Base-by-base conservation (phyloP, 2,797 vertebrate species). In the Pseudopleuronectes americanus region DNA sequence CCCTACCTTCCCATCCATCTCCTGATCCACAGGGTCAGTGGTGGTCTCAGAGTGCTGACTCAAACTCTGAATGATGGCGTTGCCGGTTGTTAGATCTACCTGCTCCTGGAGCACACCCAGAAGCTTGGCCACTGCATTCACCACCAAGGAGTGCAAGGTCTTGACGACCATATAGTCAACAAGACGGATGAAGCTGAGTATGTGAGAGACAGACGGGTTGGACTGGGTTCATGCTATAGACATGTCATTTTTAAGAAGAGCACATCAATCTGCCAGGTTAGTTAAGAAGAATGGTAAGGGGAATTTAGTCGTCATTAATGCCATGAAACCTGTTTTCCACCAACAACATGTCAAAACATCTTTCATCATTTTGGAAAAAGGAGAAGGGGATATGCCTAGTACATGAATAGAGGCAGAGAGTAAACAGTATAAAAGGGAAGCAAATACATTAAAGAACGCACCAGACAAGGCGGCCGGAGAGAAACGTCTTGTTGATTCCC, bases 91-190 rank as follows among this genome's bases (percentile, higher is more conserved):
- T 64, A 59, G 77, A 70, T 83, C 71, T 14, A 95, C 68, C 61
- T 94, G 94, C n/a, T 95, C 93, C 72, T 88, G 79, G 56, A 98
- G 80, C 26, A 87, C 81, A 58, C 75, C 88, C 75, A 96, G 84
- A 36, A 97, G 83, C 23, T 82, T 83, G 62, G 73, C 85, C 68
- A 93, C 90, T 19, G 94, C 93, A 75, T 94, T 95, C 33, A 93
- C 91, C 63, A 94, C 89, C 73, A 96, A 71, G 51, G 82, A 55
- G 61, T 96, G 95, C 91, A 97, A 79, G 13, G 94, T 95, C 81
- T 89, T 94, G 73, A 94, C 78, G 16, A 97, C 93, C 80, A 97
- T 65, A 82, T 95, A 95, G 86, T 97, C 96, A 66, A 94, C 92
- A 49, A 97, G 91, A 64, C 93, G 94, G 74, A 97, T 93, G 84